phyloP scores from a whole-genome alignment of 2,113 vertebrate genomes.

The Nicator chloris region DNA sequence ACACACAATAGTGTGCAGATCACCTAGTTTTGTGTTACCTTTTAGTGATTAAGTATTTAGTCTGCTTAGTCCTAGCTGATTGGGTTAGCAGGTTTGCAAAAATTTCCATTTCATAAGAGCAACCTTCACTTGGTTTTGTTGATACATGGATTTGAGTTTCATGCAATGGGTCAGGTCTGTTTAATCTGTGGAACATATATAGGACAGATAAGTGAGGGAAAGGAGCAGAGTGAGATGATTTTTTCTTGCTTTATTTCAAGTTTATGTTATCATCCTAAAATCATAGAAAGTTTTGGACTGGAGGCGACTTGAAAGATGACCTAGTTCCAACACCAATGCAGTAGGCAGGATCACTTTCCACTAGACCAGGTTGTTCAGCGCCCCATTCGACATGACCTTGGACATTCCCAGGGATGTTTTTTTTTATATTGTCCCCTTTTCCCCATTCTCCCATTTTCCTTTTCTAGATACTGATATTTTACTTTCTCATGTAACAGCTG shows the following conservation, averaged over 20 bases:
- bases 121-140: neutral
- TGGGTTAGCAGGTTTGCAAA: neutral
- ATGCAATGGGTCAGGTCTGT: neutral
- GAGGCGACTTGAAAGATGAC: neutral
- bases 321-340: neutral
- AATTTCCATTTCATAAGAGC: neutral
- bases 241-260: neutral
- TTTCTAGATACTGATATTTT: neutral
- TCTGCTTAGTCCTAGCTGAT: neutral
- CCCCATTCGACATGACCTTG: neutral
- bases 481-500: neutral
- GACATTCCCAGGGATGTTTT: neutral
- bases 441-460: neutral
- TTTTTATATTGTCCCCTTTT: neutral
- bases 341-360: neutral
- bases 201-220: neutral
- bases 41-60: neutral
- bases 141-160: neutral
- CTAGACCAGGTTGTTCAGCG: neutral
- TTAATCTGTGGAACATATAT: neutral
- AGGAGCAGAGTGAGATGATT: neutral
- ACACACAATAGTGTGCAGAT: neutral
- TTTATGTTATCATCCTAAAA: neutral
- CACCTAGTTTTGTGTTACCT: neutral
- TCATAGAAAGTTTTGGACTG: neutral